Evolutionary conservation across 2,113 vertebrate species (phyloP).

Genomic region (Danio rerio): DNA sequence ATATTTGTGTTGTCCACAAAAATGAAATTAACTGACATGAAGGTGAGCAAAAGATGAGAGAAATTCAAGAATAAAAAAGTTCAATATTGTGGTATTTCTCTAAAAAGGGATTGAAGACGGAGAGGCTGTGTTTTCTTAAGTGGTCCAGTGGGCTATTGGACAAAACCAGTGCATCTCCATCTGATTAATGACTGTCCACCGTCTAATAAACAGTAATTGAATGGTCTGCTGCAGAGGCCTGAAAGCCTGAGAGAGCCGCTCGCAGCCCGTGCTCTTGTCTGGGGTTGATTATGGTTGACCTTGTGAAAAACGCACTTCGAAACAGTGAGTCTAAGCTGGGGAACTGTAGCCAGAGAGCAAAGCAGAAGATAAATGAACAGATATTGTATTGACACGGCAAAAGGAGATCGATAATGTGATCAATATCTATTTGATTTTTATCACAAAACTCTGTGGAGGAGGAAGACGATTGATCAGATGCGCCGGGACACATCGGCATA

Average conservation of each 20-base stretch:
- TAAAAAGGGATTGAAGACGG: slow-evolving; percentile 65
- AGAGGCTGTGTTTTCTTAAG: slow-evolving; percentile 59
- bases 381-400: slow-evolving; percentile 67
- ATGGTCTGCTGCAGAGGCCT: slow-evolving; percentile 73
- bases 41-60: neutral
- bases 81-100: slow-evolving; percentile 50
- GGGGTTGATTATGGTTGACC: slow-evolving; percentile 77
- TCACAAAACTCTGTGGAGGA: slow-evolving; percentile 77
- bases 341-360: slow-evolving; percentile 70
- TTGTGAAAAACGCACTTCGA: slow-evolving; percentile 71
- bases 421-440: slow-evolving; percentile 80
- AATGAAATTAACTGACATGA: neutral
- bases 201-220: slow-evolving; percentile 82
- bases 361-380: slow-evolving; percentile 74
- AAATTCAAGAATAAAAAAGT: neutral
- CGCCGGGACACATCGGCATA: slow-evolving; percentile 73
- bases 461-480: slow-evolving; percentile 79
- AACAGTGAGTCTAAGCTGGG: slow-evolving; percentile 70
- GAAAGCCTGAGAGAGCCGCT: slow-evolving; percentile 60
- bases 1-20: neutral
- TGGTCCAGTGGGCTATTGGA: slow-evolving; percentile 68
- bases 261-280: slow-evolving; percentile 72
- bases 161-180: slow-evolving; percentile 71
- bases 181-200: slow-evolving; percentile 78
- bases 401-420: slow-evolving; percentile 75